A percentile compares a stretch with the other conserved stretches of the same genome.
These are phyloP conservation scores for Grantiella picta DNA, from an alignment of 2,113 vertebrate genomes.

Conservation along the genomic window DNA sequence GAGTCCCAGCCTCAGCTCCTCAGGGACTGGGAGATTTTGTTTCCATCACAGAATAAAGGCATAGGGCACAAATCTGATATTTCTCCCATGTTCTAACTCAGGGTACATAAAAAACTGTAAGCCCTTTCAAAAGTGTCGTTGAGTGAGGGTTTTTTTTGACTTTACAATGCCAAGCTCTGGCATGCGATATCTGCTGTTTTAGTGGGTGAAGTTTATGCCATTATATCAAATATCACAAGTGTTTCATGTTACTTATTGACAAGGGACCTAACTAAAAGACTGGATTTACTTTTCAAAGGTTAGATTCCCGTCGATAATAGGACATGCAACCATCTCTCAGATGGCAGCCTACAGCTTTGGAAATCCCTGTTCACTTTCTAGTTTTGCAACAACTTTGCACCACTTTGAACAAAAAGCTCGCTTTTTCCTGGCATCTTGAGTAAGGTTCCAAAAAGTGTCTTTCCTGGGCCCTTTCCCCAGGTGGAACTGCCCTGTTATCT, in stretches of 20 bases:
- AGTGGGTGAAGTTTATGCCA: neutral
- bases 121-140: fast-evolving
- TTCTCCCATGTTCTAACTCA: neutral
- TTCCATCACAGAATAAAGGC: neutral
- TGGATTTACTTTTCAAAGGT: neutral
- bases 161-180: neutral
- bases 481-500: neutral
- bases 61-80: neutral
- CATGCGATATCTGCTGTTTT: neutral
- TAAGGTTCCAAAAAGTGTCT: neutral
- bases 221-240: neutral
- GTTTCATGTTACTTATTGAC: neutral
- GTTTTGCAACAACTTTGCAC: neutral
- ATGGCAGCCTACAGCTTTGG: neutral
- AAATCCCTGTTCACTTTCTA: neutral
- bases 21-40: neutral
- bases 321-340: neutral
- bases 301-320: neutral
- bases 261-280: neutral
- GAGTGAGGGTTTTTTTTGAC: neutral
- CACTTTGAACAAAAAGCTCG: neutral
- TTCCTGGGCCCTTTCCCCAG: neutral
- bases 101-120: neutral
- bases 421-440: neutral
- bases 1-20: neutral